phyloP scores from a whole-genome alignment of 2,888 invertebrate species.

The Mythimna ferrago region DNA sequence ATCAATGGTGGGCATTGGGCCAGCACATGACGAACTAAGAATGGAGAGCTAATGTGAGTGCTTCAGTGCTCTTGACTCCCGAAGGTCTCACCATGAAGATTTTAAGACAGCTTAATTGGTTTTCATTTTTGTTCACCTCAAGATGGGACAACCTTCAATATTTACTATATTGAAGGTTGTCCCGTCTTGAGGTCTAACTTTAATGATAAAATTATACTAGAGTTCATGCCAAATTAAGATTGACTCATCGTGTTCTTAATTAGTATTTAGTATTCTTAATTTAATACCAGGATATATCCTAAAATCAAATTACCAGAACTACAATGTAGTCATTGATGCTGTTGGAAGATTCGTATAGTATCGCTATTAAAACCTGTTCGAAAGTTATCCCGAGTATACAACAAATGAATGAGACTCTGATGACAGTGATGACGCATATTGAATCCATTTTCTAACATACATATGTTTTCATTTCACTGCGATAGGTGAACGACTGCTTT shows the following conservation, averaged over 20 bases:
- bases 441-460: slow-evolving; percentile 26
- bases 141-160: too few relatives aligned
- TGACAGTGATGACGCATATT: background rate
- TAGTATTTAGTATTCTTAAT: too few relatives aligned
- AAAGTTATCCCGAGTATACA: background rate
- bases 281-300: too few relatives aligned
- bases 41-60: slow-evolving; percentile 23
- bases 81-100: background rate
- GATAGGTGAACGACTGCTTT: slow-evolving; percentile 85
- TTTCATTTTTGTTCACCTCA: background rate
- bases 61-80: background rate
- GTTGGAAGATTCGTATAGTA: too few relatives aligned
- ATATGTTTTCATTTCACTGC: slow-evolving; percentile 68
- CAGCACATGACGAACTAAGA: slow-evolving; percentile 19
- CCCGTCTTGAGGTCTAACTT: too few relatives aligned
- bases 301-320: too few relatives aligned
- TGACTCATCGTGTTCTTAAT: too few relatives aligned
- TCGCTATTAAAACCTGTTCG: background rate
- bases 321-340: too few relatives aligned
- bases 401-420: background rate
- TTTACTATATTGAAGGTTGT: background rate
- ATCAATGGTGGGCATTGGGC: slow-evolving; percentile 53
- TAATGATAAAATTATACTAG: too few relatives aligned
- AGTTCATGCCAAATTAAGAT: too few relatives aligned
- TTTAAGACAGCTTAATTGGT: background rate